Conservation (phyloP, 1,140 invertebrate genomes). For the Platorchestia sp. region DNA sequence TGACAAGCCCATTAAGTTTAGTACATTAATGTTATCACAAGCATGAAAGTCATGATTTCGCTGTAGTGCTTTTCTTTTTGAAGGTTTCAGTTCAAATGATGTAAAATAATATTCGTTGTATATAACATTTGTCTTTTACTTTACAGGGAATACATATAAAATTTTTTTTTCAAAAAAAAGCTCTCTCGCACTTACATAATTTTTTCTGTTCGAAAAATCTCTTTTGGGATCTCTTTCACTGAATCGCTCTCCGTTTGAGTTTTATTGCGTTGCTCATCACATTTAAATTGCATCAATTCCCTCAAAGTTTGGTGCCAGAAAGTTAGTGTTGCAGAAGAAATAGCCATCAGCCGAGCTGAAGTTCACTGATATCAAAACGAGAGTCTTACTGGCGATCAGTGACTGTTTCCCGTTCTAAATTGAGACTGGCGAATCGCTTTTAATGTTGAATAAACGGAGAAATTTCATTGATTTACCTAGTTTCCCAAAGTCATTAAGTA, state of each 20-base stretch:
- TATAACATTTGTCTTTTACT: neutral
- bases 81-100: neutral
- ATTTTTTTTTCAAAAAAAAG: neutral
- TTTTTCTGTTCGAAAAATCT: neutral
- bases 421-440: neutral
- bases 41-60: neutral
- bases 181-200: neutral
- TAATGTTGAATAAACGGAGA: neutral
- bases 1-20: too few relatives aligned
- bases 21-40: neutral
- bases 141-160: neutral
- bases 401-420: neutral
- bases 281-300: neutral
- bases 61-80: neutral
- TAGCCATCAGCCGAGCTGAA: neutral
- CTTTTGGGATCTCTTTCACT: neutral
- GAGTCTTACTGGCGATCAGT: neutral
- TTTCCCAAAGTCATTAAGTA: neutral
- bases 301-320: neutral
- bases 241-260: neutral
- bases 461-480: neutral
- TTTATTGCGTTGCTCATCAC: neutral
- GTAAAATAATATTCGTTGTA: neutral
- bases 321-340: conserved; percentile 8
- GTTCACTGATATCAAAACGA: neutral